phyloP scores from a whole-genome alignment of 2,113 vertebrate genomes.

The Casuarius casuarius region DNA sequence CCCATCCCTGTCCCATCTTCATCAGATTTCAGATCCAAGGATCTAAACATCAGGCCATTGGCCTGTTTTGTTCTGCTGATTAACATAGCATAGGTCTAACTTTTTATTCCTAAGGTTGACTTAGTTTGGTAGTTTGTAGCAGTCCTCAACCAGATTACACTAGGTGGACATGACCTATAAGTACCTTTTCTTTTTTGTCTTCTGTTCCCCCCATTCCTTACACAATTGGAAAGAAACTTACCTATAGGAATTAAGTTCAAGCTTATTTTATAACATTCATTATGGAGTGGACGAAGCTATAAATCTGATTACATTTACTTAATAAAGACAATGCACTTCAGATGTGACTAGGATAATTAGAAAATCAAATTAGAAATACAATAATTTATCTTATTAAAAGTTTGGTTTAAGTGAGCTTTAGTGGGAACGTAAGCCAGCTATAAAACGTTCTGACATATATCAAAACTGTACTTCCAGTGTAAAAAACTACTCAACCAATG shows the following conservation, averaged over 20 bases:
- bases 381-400: neutral
- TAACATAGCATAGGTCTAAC: neutral
- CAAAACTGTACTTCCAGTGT: neutral
- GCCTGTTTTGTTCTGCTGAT: neutral
- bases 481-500: neutral
- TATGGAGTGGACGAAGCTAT: neutral
- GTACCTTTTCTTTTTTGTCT: neutral
- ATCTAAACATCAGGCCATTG: neutral
- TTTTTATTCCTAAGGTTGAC: neutral
- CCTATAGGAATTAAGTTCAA: neutral
- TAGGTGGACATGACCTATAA: neutral
- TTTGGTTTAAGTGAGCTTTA: neutral
- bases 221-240: neutral
- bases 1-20: neutral
- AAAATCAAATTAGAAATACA: neutral
- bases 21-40: neutral
- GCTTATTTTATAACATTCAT: neutral
- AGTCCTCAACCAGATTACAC: neutral
- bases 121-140: neutral
- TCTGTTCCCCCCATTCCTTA: neutral
- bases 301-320: neutral
- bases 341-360: neutral
- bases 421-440: neutral
- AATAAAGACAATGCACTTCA: neutral
- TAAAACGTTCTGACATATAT: neutral